Conservation (phyloP, 2,113 vertebrate species). For the Albula goreensis region DNA sequence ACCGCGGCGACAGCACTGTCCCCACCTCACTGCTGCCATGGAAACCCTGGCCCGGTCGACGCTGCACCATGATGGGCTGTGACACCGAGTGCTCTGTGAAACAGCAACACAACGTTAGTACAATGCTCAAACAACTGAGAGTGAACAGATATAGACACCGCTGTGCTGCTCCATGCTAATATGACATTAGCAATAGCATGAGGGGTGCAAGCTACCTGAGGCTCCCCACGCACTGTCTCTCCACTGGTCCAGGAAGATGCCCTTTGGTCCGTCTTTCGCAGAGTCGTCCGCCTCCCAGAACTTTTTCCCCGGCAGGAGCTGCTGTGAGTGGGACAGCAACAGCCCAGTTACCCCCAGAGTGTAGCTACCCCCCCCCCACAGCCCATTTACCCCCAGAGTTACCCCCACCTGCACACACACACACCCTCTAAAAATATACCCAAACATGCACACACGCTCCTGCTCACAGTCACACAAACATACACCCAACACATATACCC, state of each 20-base stretch:
- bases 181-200: background rate
- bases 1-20: constrained; percentile 95
- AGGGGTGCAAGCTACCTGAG: constrained; percentile 77
- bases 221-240: constrained; percentile 97
- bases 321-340: constrained; percentile 70
- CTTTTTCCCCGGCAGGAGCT: constrained; percentile 97
- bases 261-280: constrained; percentile 98
- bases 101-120: background rate
- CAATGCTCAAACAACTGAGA: background rate
- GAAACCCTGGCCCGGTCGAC: constrained; percentile 93
- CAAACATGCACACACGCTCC: background rate
- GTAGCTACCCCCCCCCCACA: background rate
- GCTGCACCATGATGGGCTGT: constrained; percentile 98
- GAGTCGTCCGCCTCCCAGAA: constrained; percentile 98
- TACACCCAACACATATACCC: background rate
- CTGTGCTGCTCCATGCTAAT: background rate
- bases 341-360: background rate
- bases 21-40: constrained; percentile 93
- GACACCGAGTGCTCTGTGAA: constrained; percentile 94
- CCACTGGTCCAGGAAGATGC: constrained; percentile 99
- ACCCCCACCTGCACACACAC: background rate
- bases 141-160: too few relatives aligned
- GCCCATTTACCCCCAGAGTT: background rate
- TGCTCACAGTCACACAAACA: background rate
- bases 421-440: background rate